Percentiles rank a stretch among this genome's conserved stretches.
Conservation (phyloP, 2,113 vertebrate species). For the Nicator chloris region DNA sequence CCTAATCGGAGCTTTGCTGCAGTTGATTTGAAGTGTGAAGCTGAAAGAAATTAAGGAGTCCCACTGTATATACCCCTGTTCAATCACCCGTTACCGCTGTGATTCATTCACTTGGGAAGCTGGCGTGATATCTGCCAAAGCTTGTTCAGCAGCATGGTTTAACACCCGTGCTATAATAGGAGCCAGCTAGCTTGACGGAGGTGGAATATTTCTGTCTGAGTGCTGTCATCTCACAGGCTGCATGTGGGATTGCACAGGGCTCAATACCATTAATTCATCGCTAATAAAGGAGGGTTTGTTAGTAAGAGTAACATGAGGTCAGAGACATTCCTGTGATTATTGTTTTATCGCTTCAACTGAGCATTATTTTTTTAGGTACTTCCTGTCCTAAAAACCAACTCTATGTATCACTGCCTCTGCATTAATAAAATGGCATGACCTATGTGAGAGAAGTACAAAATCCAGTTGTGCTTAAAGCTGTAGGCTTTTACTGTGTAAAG, state of each 20-base stretch:
- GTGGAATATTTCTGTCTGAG: slow-evolving; percentile 30
- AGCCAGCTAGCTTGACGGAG: background rate
- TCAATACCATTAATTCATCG: slow-evolving; percentile 22
- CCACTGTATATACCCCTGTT: background rate
- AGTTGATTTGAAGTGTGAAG: background rate
- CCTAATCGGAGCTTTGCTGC: background rate
- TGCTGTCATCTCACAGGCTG: background rate
- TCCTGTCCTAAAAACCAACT: slow-evolving; percentile 23
- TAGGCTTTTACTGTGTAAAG: background rate
- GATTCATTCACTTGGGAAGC: slow-evolving; percentile 34
- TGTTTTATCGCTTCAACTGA: background rate
- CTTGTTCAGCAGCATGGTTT: background rate
- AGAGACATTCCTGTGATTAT: slow-evolving; percentile 15
- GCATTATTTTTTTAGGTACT: background rate
- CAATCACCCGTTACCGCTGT: background rate
- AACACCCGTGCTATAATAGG: background rate
- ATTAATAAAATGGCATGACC: background rate
- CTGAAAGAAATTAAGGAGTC: background rate
- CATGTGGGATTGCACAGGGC: background rate
- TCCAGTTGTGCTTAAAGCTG: background rate
- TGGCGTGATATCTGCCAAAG: background rate
- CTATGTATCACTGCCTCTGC: background rate
- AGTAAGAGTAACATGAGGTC: background rate
- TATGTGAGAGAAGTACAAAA: background rate
- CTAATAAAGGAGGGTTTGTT: slow-evolving; percentile 24